Evolutionary conservation across 2,113 vertebrate genomes (phyloP).

Genomic region (Spilogale gracilis): DNA sequence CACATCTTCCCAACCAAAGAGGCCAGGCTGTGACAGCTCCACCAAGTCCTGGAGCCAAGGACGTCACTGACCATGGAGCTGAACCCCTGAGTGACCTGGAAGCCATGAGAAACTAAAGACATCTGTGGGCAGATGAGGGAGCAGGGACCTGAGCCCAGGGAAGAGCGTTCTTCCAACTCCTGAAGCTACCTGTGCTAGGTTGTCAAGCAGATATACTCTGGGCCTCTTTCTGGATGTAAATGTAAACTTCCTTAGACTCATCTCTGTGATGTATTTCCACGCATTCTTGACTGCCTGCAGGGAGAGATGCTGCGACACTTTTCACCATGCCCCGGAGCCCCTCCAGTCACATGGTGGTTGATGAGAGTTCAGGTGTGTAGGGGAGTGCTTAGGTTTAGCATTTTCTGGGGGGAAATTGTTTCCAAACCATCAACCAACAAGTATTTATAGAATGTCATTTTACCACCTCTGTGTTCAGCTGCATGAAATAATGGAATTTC

Average conservation of each 20-base stretch:
- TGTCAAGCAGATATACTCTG: background rate
- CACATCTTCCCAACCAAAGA: background rate
- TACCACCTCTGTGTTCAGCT: background rate
- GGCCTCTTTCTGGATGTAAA: background rate
- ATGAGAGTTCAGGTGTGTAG: background rate
- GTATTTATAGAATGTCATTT: conserved; percentile 46
- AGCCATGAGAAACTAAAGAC: background rate
- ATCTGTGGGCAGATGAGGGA: background rate
- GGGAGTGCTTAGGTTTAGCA: background rate
- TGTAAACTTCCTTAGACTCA: background rate
- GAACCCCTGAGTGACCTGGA: background rate
- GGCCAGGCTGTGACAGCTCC: background rate
- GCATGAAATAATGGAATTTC: background rate
- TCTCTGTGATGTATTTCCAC: background rate
- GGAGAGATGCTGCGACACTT: background rate
- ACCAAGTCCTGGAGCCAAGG: background rate
- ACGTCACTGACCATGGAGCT: background rate
- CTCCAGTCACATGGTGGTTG: background rate
- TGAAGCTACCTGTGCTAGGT: background rate
- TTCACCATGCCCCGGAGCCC: no score
- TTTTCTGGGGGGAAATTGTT: background rate
- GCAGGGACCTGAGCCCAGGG: background rate
- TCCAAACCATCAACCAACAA: conserved; percentile 11
- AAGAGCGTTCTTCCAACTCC: background rate
- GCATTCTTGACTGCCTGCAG: background rate